phyloP scores from a whole-genome alignment of 2,797 vertebrate species.

The Microtus agrestis region DNA sequence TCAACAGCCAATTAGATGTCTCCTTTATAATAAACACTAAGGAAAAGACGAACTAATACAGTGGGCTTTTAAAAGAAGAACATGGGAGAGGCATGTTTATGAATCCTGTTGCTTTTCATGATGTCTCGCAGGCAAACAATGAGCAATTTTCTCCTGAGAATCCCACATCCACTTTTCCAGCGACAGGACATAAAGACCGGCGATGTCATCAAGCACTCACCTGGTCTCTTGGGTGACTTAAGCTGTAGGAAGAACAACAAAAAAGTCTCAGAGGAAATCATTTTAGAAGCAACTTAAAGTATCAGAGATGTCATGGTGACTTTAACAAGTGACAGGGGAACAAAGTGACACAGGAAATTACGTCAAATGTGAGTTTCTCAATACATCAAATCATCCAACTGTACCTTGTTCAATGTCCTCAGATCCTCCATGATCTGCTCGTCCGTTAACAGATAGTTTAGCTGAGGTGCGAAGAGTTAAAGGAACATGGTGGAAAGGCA shows the following conservation, averaged over 20 bases:
- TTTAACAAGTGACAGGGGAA: conserved; percentile 15
- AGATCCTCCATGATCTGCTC: conserved; percentile 99
- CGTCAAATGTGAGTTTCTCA: neutral
- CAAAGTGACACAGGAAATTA: neutral
- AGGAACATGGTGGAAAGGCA: conserved; percentile 4
- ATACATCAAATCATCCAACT: neutral
- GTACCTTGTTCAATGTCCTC: conserved; percentile 96
- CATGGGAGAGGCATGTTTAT: neutral
- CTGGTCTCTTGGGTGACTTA: conserved; percentile 98
- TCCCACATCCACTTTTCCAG: conserved; percentile 9
- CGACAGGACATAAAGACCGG: neutral
- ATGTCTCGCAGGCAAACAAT: conserved; percentile 11
- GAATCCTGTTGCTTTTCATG: neutral
- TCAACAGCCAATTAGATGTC: conserved; percentile 25
- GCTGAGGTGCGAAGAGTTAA: conserved; percentile 94
- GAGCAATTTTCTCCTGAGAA: conserved; percentile 14
- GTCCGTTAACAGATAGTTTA: conserved; percentile 98
- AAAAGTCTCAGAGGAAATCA: conserved; percentile 82
- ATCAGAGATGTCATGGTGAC: conserved; percentile 47
- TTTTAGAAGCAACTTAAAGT: conserved; percentile 52
- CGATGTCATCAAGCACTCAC: conserved; percentile 87
- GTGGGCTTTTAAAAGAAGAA: neutral
- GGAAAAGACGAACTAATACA: conserved; percentile 46
- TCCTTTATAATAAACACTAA: conserved; percentile 48
- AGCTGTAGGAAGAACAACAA: conserved; percentile 89